These are phyloP conservation scores for Tetraneura akinire DNA, from an alignment of 1,140 invertebrate species.

Conservation along the genomic window DNA sequence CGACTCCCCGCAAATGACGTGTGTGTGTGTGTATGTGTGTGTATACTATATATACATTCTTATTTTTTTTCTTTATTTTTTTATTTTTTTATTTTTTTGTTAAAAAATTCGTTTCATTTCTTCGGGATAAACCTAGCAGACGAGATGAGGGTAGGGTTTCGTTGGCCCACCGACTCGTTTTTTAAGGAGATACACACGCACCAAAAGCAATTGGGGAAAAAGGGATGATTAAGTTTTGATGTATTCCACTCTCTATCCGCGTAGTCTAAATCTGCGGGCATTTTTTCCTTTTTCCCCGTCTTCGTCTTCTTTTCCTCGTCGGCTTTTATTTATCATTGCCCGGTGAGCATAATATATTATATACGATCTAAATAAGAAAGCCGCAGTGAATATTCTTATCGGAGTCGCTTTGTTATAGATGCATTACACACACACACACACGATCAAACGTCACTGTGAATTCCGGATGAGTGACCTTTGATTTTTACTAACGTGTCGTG, in stretches of 20 bases:
- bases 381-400: conserved; percentile 35
- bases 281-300: neutral
- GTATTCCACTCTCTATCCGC: conserved; percentile 5
- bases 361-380: conserved; percentile 37
- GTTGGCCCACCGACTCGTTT: neutral
- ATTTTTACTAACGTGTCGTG: conserved; percentile 1
- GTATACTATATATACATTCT: too few relatives aligned
- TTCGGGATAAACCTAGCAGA: neutral
- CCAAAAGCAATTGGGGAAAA: conserved; percentile 36
- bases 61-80: neutral
- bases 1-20: neutral
- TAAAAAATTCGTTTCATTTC: conserved; percentile 34
- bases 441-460: neutral
- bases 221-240: conserved; percentile 47
- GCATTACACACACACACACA: neutral
- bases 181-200: conserved; percentile 7
- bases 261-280: conserved; percentile 18
- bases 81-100: neutral
- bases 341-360: neutral
- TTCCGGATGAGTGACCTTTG: conserved; percentile 14
- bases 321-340: conserved; percentile 20
- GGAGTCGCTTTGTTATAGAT: neutral
- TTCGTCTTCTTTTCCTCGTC: neutral
- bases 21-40: too few relatives aligned
- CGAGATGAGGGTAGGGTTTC: neutral